Evolutionary conservation across 2,888 invertebrate genomes (phyloP).

Genomic region (Asteroscopus sphinx): DNA sequence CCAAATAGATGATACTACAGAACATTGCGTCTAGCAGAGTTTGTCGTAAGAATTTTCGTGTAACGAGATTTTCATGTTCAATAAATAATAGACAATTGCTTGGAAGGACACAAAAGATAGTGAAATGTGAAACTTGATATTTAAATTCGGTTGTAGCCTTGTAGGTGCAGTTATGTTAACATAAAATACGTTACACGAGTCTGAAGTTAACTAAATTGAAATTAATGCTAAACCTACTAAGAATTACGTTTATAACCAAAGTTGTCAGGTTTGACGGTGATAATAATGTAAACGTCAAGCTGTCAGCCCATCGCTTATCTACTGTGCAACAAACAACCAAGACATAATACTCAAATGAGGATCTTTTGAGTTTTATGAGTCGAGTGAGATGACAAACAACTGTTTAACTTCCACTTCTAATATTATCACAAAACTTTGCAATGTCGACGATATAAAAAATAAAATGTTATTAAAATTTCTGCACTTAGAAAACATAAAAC

Average conservation of each 20-base stretch:
- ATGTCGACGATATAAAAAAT: not conserved
- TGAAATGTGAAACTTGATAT: not conserved
- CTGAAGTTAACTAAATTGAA: not conserved
- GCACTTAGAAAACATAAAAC: not conserved
- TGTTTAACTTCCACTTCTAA: slow-evolving; percentile 7
- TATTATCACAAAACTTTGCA: slow-evolving; percentile 5
- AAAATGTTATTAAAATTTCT: not conserved
- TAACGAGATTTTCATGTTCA: too few species aligned
- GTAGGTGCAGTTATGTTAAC: not conserved
- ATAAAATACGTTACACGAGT: not conserved
- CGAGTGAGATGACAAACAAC: slow-evolving; percentile 12
- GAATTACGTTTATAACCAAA: not conserved
- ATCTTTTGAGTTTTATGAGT: slow-evolving; percentile 33
- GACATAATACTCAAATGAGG: slow-evolving; percentile 22
- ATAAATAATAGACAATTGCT: too few species aligned
- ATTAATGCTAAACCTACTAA: not conserved
- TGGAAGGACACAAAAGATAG: not conserved
- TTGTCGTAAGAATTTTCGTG: too few species aligned
- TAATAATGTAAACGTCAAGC: slow-evolving; percentile 2
- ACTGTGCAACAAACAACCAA: slow-evolving; percentile 25
- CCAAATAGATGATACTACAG: slow-evolving; percentile 1
- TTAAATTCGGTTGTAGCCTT: too few species aligned
- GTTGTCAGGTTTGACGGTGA: not conserved
- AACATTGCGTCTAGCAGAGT: not conserved
- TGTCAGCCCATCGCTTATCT: slow-evolving; percentile 12